Percentiles rank a stretch among this genome's conserved stretches.
Evolutionary conservation across 2,888 invertebrate species (phyloP).

Genomic region (Pyrrhosoma nymphula): DNA sequence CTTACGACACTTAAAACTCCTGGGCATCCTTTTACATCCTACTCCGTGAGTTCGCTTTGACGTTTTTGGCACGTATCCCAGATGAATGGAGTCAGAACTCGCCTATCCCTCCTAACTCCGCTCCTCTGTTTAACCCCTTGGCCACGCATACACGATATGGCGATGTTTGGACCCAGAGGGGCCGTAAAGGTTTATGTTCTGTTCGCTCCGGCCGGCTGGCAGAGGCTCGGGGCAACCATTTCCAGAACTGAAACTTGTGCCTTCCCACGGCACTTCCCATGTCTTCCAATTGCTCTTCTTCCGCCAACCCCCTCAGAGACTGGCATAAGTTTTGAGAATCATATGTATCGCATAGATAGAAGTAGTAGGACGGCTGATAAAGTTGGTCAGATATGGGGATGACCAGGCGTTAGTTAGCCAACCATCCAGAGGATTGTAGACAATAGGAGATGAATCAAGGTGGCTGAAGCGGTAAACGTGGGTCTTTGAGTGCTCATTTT

Average conservation of each 20-base stretch:
- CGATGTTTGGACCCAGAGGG: conserved; percentile 18
- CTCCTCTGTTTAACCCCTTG: no score
- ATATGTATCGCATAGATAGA: no score
- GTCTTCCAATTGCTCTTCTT: neutral
- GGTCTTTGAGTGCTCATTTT: no score
- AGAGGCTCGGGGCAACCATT: neutral
- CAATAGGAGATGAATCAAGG: no score
- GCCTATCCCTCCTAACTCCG: neutral
- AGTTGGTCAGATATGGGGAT: no score
- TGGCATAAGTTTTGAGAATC: no score
- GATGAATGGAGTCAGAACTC: neutral
- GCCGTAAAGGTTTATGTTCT: neutral
- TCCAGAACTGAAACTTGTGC: neutral
- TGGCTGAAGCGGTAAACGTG: no score
- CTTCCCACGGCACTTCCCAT: neutral
- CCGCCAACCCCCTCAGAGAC: no score
- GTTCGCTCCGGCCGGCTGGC: neutral
- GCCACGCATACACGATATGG: neutral
- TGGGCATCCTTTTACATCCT: neutral
- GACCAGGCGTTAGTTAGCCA: no score
- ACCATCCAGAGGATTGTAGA: no score
- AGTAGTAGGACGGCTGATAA: no score
- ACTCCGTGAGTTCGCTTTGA: neutral
- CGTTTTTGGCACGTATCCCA: neutral
- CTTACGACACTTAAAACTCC: neutral